Percentiles rank a stretch among this genome's conserved stretches.
Evolutionary conservation across 1,140 invertebrate species (phyloP).

Genomic region (Hycleus cichorii): DNA sequence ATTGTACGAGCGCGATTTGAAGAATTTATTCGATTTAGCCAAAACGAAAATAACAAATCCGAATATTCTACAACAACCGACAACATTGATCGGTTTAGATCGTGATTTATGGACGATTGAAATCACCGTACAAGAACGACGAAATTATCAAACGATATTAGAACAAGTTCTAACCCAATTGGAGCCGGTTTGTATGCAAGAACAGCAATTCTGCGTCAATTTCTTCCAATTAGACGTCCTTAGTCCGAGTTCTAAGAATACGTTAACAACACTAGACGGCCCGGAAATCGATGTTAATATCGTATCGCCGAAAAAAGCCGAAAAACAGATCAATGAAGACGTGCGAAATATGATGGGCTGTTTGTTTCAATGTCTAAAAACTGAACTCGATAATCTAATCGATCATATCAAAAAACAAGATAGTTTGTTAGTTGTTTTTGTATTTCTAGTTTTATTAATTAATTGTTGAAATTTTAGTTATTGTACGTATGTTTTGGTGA

Average conservation of each 20-base stretch:
- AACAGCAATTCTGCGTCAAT: slow-evolving; percentile 91
- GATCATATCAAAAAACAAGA: slow-evolving; percentile 79
- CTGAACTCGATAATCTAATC: slow-evolving; percentile 79
- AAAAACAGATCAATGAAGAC: slow-evolving; percentile 68
- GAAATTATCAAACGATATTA: slow-evolving; percentile 62
- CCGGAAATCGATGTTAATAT: slow-evolving; percentile 33
- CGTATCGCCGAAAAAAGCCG: slow-evolving; percentile 53
- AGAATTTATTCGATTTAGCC: slow-evolving; percentile 32
- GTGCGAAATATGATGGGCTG: slow-evolving; percentile 78
- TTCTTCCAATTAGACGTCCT: slow-evolving; percentile 83
- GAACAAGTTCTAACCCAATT: slow-evolving; percentile 80
- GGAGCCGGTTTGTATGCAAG: slow-evolving; percentile 85
- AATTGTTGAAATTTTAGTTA: slow-evolving; percentile 55
- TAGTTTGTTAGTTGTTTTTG: slow-evolving; percentile 61
- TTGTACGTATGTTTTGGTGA: slow-evolving; percentile 86
- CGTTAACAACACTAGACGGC: slow-evolving; percentile 47
- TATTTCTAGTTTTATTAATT: neutral
- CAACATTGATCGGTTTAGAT: slow-evolving; percentile 53
- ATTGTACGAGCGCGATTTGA: slow-evolving; percentile 77
- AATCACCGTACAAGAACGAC: slow-evolving; percentile 48
- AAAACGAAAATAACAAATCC: slow-evolving; percentile 30
- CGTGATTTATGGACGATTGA: slow-evolving; percentile 50
- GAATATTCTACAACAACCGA: slow-evolving; percentile 27
- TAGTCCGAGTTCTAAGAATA: slow-evolving; percentile 47
- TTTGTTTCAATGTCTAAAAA: slow-evolving; percentile 79